Percentiles rank a stretch among this genome's conserved stretches.
Conservation (phyloP, 2,888 invertebrate species). For the Chydorus sphaericus region DNA sequence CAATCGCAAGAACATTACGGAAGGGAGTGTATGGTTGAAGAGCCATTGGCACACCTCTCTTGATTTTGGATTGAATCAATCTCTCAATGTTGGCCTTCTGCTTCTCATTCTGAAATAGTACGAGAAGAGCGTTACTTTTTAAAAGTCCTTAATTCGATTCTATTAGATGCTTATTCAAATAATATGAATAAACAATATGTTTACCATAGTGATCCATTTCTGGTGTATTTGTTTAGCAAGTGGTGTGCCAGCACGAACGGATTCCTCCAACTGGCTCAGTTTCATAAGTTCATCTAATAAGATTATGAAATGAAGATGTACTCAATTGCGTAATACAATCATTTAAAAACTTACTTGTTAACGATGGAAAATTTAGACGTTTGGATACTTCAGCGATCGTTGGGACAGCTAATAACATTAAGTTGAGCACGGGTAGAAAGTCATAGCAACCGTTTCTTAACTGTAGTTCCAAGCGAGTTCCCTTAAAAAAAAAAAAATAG, state of each 20-base stretch:
- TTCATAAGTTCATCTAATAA: not conserved
- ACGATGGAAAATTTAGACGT: not conserved
- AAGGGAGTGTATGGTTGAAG: not conserved
- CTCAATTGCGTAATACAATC: not conserved
- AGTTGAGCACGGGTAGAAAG: not conserved
- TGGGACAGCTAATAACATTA: not conserved
- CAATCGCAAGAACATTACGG: not conserved
- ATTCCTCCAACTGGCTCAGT: not conserved
- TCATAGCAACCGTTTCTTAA: not conserved
- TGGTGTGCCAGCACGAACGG: not conserved
- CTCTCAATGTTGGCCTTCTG: not conserved
- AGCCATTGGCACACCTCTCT: not conserved
- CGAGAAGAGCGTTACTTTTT: too few species aligned
- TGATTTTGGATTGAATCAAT: not conserved
- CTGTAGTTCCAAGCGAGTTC: not conserved
- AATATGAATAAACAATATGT: too few species aligned
- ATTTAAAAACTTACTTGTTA: not conserved
- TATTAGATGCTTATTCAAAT: not conserved
- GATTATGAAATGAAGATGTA: not conserved
- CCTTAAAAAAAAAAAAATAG: not conserved
- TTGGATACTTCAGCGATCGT: not conserved
- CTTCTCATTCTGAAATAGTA: not conserved
- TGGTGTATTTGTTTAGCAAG: not conserved
- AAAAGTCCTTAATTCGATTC: not conserved
- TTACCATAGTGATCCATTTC: not conserved